Base-by-base conservation (phyloP, 2,888 invertebrate genomes). In the Lamellibrachia satsuma region DNA sequence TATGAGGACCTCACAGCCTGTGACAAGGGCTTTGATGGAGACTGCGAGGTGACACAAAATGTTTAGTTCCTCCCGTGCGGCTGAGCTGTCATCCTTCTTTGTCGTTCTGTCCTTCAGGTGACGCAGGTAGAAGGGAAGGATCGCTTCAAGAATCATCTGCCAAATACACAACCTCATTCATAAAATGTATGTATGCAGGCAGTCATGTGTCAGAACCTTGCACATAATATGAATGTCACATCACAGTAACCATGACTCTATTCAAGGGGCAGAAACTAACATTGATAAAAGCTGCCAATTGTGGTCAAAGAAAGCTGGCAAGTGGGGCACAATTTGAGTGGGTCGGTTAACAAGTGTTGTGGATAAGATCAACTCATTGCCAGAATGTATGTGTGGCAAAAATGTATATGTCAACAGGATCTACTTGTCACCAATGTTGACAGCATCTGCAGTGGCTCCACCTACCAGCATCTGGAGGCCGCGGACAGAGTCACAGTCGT, bases 1-100 rank as follows among this genome's bases (percentile, higher is more conserved):
- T 9, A 99, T 98, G 90, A 99, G 97, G 52, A 98, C 98, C 97
- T 99, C 99, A 95, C 99, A 99, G 96, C 99, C 99, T 96, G 98
- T 99, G 51, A 99, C 98, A 93, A 99, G 97, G 0, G 99, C 99
- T 95, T 98, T 98, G 94, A 99, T 98, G 90, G 99, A 98, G 1
- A 99, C 98, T 0, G 99, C 98, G 92, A 99, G 97, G 95, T 98
- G 99, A 95, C 98, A 98, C 93, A 99, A 98, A 91, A 98, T 98
- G 96, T 98, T 98, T 93, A 98, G 98, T 97, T 99, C 99, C 0
- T 98, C 98, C 97, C 98, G 98, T 98, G 97, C 94, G n/a, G 97
- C 96, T 52, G 96, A 95, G 39, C 96, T 95, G 0, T 98, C 98
- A 96, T 99, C 99, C 94, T 98, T 98, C 95, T 98, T 98, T 95